phyloP scores from a whole-genome alignment of 2,113 vertebrate species.

The Mesembrinibis cayennensis region DNA sequence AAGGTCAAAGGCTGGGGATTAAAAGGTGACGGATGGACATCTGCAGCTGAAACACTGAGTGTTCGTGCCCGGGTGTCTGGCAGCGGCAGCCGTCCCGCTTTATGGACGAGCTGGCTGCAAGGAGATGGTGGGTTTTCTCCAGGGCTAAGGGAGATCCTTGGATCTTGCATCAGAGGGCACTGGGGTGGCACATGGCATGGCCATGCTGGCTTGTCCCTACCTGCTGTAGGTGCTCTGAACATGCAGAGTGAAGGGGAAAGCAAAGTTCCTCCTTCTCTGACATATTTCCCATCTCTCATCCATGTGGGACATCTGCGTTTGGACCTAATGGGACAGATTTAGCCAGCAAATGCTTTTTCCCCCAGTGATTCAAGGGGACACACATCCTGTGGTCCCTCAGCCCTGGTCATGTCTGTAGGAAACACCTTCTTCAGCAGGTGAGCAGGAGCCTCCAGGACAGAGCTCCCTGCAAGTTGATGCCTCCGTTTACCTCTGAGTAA shows the following conservation, averaged over 20 bases:
- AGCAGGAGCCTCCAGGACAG: neutral
- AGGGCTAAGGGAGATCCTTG: neutral
- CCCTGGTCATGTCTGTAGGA: neutral
- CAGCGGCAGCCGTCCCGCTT: fast-evolving
- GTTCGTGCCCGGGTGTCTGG: fast-evolving
- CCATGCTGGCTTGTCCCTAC: neutral
- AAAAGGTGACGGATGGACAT: neutral
- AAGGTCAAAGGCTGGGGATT: conserved; percentile 52
- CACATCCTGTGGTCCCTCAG: neutral
- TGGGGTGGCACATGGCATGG: neutral
- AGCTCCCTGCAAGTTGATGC: neutral
- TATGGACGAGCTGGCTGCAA: neutral
- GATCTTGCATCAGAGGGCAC: fast-evolving
- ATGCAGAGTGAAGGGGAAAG: neutral
- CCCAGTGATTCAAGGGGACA: fast-evolving
- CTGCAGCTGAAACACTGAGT: fast-evolving
- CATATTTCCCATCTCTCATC: fast-evolving
- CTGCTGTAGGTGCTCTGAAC: fast-evolving
- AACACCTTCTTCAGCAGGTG: neutral
- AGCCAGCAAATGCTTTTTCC: neutral
- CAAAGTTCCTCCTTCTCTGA: neutral
- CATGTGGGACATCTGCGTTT: neutral
- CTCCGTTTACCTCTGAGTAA: neutral
- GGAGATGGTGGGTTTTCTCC: fast-evolving
- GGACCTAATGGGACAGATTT: neutral